Base-by-base conservation (phyloP, 2,888 invertebrate genomes). In the Drosophila lacicola region DNA sequence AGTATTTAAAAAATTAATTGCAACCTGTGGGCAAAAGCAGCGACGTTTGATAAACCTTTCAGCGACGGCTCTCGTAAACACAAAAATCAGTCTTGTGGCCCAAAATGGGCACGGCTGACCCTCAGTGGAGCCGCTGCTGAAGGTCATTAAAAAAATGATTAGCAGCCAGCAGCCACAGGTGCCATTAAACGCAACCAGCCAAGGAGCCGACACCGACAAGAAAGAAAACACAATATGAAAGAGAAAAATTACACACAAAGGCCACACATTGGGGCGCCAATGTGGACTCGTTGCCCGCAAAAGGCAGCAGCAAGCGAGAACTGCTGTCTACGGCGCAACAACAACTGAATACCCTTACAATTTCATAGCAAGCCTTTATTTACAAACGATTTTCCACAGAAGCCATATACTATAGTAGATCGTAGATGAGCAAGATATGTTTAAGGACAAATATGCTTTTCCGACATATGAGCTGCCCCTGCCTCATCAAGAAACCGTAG, bases 71-170 rank as follows among this genome's bases (percentile, higher is more conserved):
- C 46, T 57, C 70, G 63, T 47, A 55, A 83, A 45, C 42, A 53
- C 39, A 25, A 64, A 37, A 64, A 50, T 29, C 37, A 44, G 41
- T 49, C 47, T 45, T n/a, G 34, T 14, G 51, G 33, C 29, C 53
- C 29, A 0, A 29, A 29, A 29, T 51, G 39, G 36, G 36, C 34
- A 11, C 13, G 44, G 45, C 33, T 47, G 50, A 29, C 29, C 29
- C 29, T 29, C 29, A 29, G 29, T 29, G 29, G 8, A 55, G 71
- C 58, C 65, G 41, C 39, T 36, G 61, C 58, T 57, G 60, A 73
- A 69, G 82, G 86, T 82, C 83, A 85, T 82, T 85, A 82, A 85
- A 81, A 81, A 82, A 80, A 77, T 81, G 83, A 81, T 80, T 82
- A 86, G 80, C 85, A 62, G 55, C 57, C 80, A 57, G 61, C 65